phyloP scores from a whole-genome alignment of 1,140 invertebrate genomes.

The Lepidurus couesii region DNA sequence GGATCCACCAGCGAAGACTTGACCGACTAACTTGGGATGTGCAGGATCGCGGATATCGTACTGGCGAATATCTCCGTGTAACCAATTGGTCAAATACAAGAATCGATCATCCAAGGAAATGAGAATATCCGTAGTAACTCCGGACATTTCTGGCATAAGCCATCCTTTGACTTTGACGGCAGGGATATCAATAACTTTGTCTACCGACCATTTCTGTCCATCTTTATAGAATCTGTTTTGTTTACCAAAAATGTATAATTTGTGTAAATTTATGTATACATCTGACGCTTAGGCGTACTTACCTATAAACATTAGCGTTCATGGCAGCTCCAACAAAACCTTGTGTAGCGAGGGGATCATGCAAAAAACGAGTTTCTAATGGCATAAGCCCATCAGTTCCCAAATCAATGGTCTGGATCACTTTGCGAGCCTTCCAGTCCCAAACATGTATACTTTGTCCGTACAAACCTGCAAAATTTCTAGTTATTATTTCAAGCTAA shows the following conservation, averaged over 20 bases:
- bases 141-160: constrained; percentile 57
- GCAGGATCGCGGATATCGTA: constrained; percentile 82
- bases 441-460: constrained; percentile 82
- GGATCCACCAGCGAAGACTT: constrained; percentile 79
- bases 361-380: constrained; percentile 88
- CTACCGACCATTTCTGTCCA: constrained; percentile 60
- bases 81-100: constrained; percentile 86
- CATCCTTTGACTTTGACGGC: constrained; percentile 69
- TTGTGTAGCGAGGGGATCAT: constrained; percentile 71
- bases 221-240: constrained; percentile 56
- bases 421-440: constrained; percentile 74
- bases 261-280: too few species aligned
- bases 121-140: constrained; percentile 87
- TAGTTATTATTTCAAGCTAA: background rate
- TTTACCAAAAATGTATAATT: too few species aligned
- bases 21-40: constrained; percentile 74
- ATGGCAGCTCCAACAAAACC: constrained; percentile 81
- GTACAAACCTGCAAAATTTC: constrained; percentile 57
- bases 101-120: constrained; percentile 91
- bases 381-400: constrained; percentile 78
- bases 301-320: constrained; percentile 66
- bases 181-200: constrained; percentile 72
- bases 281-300: constrained; percentile 30
- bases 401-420: constrained; percentile 77
- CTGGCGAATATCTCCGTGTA: constrained; percentile 89